Conservation (phyloP, 1,140 invertebrate species). For the Drosophila tropicalis region DNA sequence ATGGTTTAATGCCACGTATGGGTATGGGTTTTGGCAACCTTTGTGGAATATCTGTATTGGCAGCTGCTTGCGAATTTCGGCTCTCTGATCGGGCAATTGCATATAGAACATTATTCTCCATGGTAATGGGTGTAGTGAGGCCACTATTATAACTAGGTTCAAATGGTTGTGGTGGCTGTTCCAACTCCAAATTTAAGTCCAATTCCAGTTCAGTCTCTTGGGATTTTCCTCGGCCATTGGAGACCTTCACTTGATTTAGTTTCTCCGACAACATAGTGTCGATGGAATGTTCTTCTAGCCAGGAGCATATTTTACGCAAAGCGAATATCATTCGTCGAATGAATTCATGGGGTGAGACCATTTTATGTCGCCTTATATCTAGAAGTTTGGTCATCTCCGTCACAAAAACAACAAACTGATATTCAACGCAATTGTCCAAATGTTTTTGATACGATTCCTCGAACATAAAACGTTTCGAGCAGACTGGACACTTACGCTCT, state of each 20-base stretch:
- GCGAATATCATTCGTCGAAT: constrained; percentile 77
- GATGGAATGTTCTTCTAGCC: constrained; percentile 73
- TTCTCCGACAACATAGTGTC: constrained; percentile 51
- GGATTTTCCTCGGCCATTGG: constrained; percentile 35
- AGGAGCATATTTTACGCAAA: constrained; percentile 73
- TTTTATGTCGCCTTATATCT: constrained; percentile 67
- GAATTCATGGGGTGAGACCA: constrained; percentile 78
- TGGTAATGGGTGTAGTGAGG: constrained; percentile 62
- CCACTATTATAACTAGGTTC: constrained; percentile 36
- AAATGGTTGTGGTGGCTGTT: neutral
- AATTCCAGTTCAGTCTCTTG: constrained; percentile 16
- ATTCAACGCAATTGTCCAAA: constrained; percentile 72
- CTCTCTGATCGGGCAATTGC: constrained; percentile 74
- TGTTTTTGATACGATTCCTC: constrained; percentile 75
- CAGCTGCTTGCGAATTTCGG: constrained; percentile 46
- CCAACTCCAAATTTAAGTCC: constrained; percentile 20
- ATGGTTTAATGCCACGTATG: constrained; percentile 34
- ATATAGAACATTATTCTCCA: constrained; percentile 72
- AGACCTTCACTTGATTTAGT: constrained; percentile 60
- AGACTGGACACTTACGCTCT: constrained; percentile 77
- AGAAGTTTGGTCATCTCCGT: constrained; percentile 60
- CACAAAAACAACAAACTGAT: constrained; percentile 65
- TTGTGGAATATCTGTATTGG: constrained; percentile 25
- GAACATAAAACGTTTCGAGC: constrained; percentile 78
- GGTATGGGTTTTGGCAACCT: constrained; percentile 69